These are phyloP conservation scores for Nemapogon koenigi DNA, from an alignment of 2,888 invertebrate species.

Conservation along the genomic window DNA sequence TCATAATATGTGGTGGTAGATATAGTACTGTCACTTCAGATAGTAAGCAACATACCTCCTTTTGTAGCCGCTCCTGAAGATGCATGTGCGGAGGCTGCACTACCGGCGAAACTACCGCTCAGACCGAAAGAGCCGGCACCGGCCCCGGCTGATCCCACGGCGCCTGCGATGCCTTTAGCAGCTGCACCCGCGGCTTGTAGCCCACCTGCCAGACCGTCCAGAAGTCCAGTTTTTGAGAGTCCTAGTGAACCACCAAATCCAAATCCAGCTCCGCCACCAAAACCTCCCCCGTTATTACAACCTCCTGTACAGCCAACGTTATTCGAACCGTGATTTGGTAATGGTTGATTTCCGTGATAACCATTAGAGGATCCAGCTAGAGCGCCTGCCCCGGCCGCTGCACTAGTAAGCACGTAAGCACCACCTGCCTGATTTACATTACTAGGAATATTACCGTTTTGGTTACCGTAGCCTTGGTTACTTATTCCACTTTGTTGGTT, in stretches of 20 bases:
- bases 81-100: slow-evolving; percentile 41
- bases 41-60: slow-evolving; percentile 48
- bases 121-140: slow-evolving; percentile 19
- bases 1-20: too few relatives aligned
- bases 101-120: slow-evolving; percentile 36
- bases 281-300: slow-evolving; percentile 15
- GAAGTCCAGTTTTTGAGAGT: slow-evolving; percentile 12
- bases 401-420: slow-evolving; percentile 25
- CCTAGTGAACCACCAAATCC: slow-evolving; percentile 16
- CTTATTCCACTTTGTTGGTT: slow-evolving; percentile 2
- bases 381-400: slow-evolving; percentile 24
- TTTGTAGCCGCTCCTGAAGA: slow-evolving; percentile 37
- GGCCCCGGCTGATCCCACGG: slow-evolving; percentile 20
- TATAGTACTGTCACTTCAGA: not conserved
- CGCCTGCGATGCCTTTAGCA: slow-evolving; percentile 33
- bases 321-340: not conserved
- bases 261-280: slow-evolving; percentile 15
- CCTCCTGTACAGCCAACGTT: slow-evolving; percentile 13
- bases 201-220: slow-evolving; percentile 18
- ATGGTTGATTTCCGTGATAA: not conserved
- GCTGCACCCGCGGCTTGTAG: slow-evolving; percentile 22
- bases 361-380: too few relatives aligned
- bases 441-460: slow-evolving; percentile 12
- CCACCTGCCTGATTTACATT: slow-evolving; percentile 18
- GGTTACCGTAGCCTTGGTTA: not conserved